Evolutionary conservation across 2,113 vertebrate genomes (phyloP).

Genomic region (Istiophorus platypterus): DNA sequence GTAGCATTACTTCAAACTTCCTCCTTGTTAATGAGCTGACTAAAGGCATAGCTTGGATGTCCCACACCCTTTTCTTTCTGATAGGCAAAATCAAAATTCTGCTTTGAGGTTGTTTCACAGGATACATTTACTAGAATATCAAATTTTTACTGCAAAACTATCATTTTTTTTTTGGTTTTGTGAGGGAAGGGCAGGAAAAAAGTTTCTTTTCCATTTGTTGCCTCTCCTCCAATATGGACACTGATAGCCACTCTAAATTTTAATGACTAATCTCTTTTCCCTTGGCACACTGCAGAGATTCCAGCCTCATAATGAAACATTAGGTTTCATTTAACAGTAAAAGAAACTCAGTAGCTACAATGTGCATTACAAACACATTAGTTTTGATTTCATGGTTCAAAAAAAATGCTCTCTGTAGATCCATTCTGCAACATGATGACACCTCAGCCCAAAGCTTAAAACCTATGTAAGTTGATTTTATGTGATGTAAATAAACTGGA

Average conservation of each 20-base stretch:
- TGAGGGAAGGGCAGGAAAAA: neutral
- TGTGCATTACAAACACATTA: neutral
- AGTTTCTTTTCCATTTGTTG: neutral
- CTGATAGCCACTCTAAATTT: neutral
- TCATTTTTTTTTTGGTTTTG: neutral
- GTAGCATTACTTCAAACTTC: neutral
- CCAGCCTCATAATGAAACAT: neutral
- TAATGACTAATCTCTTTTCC: constrained; percentile 19
- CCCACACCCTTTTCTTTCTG: neutral
- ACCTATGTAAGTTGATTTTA: neutral
- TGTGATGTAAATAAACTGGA: neutral
- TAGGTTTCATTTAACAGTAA: constrained; percentile 66
- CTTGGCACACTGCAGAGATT: constrained; percentile 6
- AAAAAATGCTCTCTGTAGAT: neutral
- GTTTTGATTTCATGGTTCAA: constrained; percentile 20
- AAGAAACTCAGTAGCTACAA: constrained; percentile 47
- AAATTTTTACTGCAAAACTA: neutral
- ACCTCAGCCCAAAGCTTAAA: neutral
- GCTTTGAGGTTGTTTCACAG: neutral
- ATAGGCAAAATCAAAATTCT: neutral
- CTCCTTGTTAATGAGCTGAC: neutral
- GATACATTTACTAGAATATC: neutral
- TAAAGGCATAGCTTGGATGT: neutral
- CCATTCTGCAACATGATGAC: neutral
- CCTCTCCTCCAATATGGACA: neutral